Evolutionary conservation across 2,888 invertebrate species (phyloP).

Genomic region (Rhimphoctona megacephalus): DNA sequence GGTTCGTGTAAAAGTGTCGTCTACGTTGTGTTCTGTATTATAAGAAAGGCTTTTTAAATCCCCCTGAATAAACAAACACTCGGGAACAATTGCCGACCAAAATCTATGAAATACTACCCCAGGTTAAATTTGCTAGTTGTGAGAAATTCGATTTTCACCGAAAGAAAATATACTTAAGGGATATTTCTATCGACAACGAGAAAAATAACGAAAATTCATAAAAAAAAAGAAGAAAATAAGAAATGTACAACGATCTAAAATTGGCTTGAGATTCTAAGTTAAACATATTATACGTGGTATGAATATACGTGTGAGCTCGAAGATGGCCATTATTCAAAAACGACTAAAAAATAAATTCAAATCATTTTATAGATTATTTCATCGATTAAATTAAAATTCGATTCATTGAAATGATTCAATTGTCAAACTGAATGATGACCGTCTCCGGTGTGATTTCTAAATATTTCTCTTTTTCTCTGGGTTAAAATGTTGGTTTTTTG

Average conservation of each 20-base stretch:
- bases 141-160: conserved; percentile 18
- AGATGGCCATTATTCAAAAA: conserved; percentile 22
- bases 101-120: conserved; percentile 36
- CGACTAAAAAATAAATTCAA: neutral
- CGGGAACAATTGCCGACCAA: neutral
- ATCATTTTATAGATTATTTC: neutral
- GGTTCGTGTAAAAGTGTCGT: neutral
- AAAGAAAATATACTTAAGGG: conserved; percentile 44
- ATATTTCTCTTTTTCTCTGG: conserved; percentile 6
- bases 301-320: conserved; percentile 21
- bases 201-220: neutral
- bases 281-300: neutral
- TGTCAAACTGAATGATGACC: neutral
- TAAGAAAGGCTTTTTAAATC: neutral
- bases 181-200: conserved; percentile 42
- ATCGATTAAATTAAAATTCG: neutral
- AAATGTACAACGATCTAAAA: conserved; percentile 45
- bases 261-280: conserved; percentile 43
- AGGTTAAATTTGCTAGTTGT: conserved; percentile 38
- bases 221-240: neutral
- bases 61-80: neutral
- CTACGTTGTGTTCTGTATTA: conserved; percentile 17
- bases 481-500: conserved; percentile 2
- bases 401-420: neutral
- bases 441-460: conserved; percentile 42